Conservation (phyloP, 2,797 vertebrate species). For the Yasuhikotakia modesta region DNA sequence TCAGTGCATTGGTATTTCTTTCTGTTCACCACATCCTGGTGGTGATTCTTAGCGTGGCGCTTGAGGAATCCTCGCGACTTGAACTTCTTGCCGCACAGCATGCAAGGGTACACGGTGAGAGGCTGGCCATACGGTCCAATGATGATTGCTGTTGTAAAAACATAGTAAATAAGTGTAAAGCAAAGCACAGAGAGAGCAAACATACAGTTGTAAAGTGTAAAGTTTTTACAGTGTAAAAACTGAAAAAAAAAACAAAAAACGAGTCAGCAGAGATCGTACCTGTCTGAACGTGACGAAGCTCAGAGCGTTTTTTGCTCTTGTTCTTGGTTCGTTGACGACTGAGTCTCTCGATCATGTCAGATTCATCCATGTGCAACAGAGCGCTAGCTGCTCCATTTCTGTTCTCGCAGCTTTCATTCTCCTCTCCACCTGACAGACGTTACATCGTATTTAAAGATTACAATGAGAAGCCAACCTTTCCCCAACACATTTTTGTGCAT, state of each 20-base stretch:
- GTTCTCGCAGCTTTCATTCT: conserved; percentile 81
- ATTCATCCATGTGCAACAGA: conserved; percentile 82
- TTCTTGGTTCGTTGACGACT: conserved; percentile 84
- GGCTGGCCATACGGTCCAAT: conserved; percentile 88
- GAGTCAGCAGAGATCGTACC: conserved; percentile 66
- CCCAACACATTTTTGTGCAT: too few relatives aligned
- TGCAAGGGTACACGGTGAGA: conserved; percentile 87
- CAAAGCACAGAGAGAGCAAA: not conserved
- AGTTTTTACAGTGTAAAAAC: not conserved
- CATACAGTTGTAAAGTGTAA: too few relatives aligned
- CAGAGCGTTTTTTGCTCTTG: conserved; percentile 78
- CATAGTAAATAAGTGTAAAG: not conserved
- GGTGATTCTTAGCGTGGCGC: conserved; percentile 88
- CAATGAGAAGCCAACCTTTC: too few relatives aligned
- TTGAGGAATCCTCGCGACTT: conserved; percentile 88
- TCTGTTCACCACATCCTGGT: conserved; percentile 78
- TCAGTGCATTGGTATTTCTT: conserved; percentile 91
- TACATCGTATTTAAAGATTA: conserved; percentile 6
- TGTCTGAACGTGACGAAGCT: conserved; percentile 87
- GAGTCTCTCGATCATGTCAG: conserved; percentile 71
- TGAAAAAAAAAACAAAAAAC: not conserved
- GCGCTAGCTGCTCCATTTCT: conserved; percentile 86
- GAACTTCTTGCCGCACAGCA: conserved; percentile 90
- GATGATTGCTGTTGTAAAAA: conserved; percentile 77
- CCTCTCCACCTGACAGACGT: conserved; percentile 56